Evolutionary conservation across 2,797 vertebrate species (phyloP).

Genomic region (Selene dorsalis): DNA sequence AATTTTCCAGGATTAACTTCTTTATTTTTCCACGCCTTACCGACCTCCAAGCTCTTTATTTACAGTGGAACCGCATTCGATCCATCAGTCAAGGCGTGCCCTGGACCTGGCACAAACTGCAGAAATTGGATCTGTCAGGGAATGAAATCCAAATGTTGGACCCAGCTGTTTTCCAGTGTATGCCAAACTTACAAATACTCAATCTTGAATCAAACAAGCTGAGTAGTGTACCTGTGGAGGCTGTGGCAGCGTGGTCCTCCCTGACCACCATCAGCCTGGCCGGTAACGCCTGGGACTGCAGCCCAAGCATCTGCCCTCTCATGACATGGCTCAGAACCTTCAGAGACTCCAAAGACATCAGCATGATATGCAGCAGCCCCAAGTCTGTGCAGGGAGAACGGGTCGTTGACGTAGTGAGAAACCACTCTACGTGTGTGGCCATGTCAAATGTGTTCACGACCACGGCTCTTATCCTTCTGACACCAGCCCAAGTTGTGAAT

Average conservation of each 20-base stretch:
- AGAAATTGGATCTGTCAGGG: conserved; percentile 96
- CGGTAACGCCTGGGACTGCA: conserved; percentile 97
- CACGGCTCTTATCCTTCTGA: conserved; percentile 60
- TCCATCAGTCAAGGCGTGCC: conserved; percentile 91
- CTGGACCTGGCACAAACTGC: conserved; percentile 95
- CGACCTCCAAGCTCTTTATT: conserved; percentile 92
- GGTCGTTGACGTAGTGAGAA: conserved; percentile 90
- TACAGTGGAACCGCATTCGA: conserved; percentile 97
- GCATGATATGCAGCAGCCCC: conserved; percentile 95
- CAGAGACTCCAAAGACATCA: conserved; percentile 92
- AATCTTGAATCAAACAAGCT: conserved; percentile 98
- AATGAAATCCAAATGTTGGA: conserved; percentile 92
- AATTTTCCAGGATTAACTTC: conserved; percentile 97
- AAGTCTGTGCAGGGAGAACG: conserved; percentile 93
- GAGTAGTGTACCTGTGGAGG: conserved; percentile 91
- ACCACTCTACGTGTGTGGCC: conserved; percentile 90
- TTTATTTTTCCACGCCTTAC: conserved; percentile 96
- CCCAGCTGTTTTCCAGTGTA: conserved; percentile 92
- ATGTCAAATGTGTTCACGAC: conserved; percentile 75
- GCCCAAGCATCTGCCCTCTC: conserved; percentile 92
- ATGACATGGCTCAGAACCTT: conserved; percentile 93
- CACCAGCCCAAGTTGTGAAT: conserved; percentile 62
- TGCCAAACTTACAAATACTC: conserved; percentile 93
- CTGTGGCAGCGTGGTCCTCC: conserved; percentile 92
- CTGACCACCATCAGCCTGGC: conserved; percentile 92